Base-by-base conservation (phyloP, 2,888 invertebrate genomes). In the Trichopria drosophilae region DNA sequence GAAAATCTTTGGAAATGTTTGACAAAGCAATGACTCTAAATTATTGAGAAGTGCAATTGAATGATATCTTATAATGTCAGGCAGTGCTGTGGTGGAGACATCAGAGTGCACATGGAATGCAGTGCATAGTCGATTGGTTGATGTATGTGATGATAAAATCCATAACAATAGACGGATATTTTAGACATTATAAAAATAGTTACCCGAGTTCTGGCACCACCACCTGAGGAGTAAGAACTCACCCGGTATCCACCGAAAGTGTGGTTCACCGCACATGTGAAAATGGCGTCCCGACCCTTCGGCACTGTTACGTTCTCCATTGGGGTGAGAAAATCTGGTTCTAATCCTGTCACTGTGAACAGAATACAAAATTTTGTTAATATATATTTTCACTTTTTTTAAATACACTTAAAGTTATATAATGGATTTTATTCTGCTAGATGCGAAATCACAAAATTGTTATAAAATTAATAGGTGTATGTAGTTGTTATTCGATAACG, bases 241-340 rank as follows among this genome's bases (percentile, higher is more conserved):
- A 93, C 93, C 71, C 74, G 72, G 76, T 80, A 84, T 81, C 85
- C 85, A 70, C 86, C 86, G 75, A 90, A 84, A n/a, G n/a, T n/a
- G 82, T 90, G 87, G 81, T 88, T 88, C 71, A 90, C 89, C 72
- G 88, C 87, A 75, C 90, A 90, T 63, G 88, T 88, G 79, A 90
- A 88, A 75, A 86, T 86, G 65, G 89, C 89, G 79, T 90, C 89
- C 66, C 88, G 80, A 58, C 90, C 90, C 77, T 88, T 87, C 58
- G 88, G 83, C 68, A 90, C 87, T 60, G 90, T 90, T 77, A 90
- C 84, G 81, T 90, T 90, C 80, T 87, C 86, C 80, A 90, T 77
- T 35, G 88, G 87, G 67, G 84, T 85, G 64, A 84, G 79, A 80
- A 90, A 90, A 77, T 87, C 87, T 68, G 90, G 90, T 77, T 87